These are phyloP conservation scores for Acanthis flammea DNA, from an alignment of 2,797 vertebrate species.

Conservation along the genomic window DNA sequence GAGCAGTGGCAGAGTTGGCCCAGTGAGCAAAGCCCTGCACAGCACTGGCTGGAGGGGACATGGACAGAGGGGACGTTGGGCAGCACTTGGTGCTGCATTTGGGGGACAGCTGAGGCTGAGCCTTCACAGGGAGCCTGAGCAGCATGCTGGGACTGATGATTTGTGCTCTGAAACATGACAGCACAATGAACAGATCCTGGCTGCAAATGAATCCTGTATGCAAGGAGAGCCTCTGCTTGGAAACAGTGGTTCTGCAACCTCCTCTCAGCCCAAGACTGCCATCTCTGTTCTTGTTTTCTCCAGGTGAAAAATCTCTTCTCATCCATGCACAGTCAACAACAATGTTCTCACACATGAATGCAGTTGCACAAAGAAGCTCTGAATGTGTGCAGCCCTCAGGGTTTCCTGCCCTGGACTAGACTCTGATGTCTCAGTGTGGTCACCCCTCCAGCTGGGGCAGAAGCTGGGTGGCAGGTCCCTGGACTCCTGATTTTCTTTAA, in stretches of 20 bases:
- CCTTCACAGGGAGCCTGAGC: neutral
- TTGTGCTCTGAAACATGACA: neutral
- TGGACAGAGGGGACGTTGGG: neutral
- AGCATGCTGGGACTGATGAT: neutral
- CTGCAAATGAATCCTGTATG: neutral
- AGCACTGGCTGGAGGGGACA: neutral
- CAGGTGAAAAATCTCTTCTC: neutral
- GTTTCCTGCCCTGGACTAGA: neutral
- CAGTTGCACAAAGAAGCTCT: neutral
- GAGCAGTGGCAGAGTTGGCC: neutral
- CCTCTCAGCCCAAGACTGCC: neutral
- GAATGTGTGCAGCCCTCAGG: neutral
- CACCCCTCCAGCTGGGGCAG: neutral
- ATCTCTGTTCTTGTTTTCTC: neutral
- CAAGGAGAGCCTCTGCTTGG: neutral
- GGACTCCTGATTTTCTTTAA: neutral
- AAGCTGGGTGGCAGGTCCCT: neutral
- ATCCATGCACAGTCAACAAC: neutral
- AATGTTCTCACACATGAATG: neutral
- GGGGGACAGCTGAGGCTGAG: neutral
- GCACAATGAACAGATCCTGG: neutral
- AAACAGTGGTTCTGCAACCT: neutral
- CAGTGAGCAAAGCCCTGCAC: fast-evolving
- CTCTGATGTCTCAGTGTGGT: neutral
- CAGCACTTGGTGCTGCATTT: fast-evolving